phyloP scores from a whole-genome alignment of 1,140 invertebrate genomes.

The Mamestra configurata region DNA sequence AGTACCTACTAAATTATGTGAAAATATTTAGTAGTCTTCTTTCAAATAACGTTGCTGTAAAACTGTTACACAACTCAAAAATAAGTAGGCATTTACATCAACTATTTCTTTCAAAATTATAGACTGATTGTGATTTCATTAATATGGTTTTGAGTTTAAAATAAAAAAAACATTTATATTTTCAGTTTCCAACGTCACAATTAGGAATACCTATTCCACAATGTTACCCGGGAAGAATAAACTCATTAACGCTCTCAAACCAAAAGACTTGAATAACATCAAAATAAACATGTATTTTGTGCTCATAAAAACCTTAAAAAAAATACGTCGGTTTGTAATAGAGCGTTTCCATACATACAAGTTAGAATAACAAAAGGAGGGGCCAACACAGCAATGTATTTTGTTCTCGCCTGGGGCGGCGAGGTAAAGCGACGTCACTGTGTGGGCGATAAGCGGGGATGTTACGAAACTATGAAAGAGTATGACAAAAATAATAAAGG shows the following conservation, averaged over 20 bases:
- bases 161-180: too few relatives aligned
- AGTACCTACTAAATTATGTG: too few relatives aligned
- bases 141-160: too few relatives aligned
- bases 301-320: constrained; percentile 34
- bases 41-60: too few relatives aligned
- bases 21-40: too few relatives aligned
- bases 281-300: constrained; percentile 18
- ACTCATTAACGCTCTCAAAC: constrained; percentile 2
- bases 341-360: constrained; percentile 53
- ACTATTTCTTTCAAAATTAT: too few relatives aligned
- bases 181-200: too few relatives aligned
- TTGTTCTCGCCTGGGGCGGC: constrained; percentile 53
- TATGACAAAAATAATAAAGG: background rate
- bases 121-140: too few relatives aligned
- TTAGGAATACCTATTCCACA: too few relatives aligned
- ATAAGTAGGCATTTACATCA: too few relatives aligned
- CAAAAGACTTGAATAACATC: constrained; percentile 8
- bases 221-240: background rate
- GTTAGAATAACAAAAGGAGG: constrained; percentile 58
- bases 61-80: too few relatives aligned
- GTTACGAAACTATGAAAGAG: background rate
- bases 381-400: constrained; percentile 52
- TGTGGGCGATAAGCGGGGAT: constrained; percentile 18
- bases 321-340: constrained; percentile 48
- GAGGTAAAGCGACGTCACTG: background rate